These are phyloP conservation scores for Lacerta bilineata DNA, from an alignment of 2,797 vertebrate species.

Conservation along the genomic window DNA sequence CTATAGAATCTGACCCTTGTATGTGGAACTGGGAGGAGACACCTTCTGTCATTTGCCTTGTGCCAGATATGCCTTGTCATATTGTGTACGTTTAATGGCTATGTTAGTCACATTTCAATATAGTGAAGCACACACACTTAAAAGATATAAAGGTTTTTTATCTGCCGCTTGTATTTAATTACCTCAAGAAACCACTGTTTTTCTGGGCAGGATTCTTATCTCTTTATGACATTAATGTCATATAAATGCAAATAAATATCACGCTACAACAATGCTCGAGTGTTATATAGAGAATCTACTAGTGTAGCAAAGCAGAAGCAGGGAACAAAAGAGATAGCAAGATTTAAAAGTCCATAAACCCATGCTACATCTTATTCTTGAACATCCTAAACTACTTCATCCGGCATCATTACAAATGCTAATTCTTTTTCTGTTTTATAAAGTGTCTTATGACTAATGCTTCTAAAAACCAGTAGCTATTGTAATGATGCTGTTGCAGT, in stretches of 20 bases:
- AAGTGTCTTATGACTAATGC: slow-evolving; percentile 9
- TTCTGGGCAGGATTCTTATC: background rate
- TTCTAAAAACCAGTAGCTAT: background rate
- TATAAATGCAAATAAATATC: slow-evolving; percentile 5
- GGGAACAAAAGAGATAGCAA: too few relatives aligned
- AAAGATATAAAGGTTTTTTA: background rate
- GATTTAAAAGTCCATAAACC: background rate
- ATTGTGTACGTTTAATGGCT: background rate
- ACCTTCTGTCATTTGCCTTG: too few relatives aligned
- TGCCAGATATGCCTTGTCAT: background rate
- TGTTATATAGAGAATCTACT: background rate
- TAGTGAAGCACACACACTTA: background rate
- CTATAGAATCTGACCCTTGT: too few relatives aligned
- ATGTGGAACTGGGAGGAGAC: too few relatives aligned
- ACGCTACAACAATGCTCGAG: background rate
- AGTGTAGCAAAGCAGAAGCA: background rate
- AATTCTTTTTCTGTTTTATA: background rate
- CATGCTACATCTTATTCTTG: background rate
- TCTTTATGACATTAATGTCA: background rate
- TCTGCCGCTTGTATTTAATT: background rate
- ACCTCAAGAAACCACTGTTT: background rate
- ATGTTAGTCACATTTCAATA: background rate
- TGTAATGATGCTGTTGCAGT: background rate
- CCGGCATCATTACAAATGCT: background rate
- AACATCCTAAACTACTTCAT: background rate